Conservation (phyloP, 2,888 invertebrate genomes). For the Choreutis nemorana region DNA sequence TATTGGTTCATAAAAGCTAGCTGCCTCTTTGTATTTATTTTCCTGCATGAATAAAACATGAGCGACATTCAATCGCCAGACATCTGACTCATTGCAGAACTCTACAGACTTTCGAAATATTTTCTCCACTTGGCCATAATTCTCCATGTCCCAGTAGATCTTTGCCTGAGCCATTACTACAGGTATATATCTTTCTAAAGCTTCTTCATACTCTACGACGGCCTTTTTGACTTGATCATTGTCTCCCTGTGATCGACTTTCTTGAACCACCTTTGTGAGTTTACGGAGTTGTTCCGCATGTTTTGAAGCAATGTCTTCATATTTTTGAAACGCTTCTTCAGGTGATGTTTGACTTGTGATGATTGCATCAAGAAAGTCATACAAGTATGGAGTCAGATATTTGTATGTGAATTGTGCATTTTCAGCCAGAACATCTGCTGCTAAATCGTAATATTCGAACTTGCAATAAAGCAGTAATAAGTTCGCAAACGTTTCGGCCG, state of each 20-base stretch:
- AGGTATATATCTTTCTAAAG: constrained; percentile 91
- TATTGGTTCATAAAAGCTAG: constrained; percentile 97
- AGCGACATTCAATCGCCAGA: constrained; percentile 97
- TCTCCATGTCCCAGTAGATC: constrained; percentile 97
- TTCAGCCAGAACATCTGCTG: constrained; percentile 97
- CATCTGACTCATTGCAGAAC: constrained; percentile 96
- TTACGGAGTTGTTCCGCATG: constrained; percentile 90
- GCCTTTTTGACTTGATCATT: constrained; percentile 90
- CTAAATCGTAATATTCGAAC: constrained; percentile 96
- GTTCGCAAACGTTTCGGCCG: constrained; percentile 97
- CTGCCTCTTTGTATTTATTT: constrained; percentile 97
- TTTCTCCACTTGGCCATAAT: constrained; percentile 95
- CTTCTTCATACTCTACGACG: constrained; percentile 90
- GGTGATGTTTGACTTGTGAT: constrained; percentile 97
- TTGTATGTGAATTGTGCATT: constrained; percentile 97
- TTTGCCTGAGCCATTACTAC: constrained; percentile 99
- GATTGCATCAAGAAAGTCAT: constrained; percentile 94
- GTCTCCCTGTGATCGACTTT: constrained; percentile 87
- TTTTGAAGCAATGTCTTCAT: constrained; percentile 92
- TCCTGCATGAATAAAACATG: constrained; percentile 99
- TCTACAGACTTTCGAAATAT: constrained; percentile 97
- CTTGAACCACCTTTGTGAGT: constrained; percentile 93
- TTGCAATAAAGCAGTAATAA: constrained; percentile 94
- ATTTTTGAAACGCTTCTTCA: constrained; percentile 94
- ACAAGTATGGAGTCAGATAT: constrained; percentile 91